These are phyloP conservation scores for Crenichthys baileyi DNA, from an alignment of 2,797 vertebrate species.

Conservation along the genomic window DNA sequence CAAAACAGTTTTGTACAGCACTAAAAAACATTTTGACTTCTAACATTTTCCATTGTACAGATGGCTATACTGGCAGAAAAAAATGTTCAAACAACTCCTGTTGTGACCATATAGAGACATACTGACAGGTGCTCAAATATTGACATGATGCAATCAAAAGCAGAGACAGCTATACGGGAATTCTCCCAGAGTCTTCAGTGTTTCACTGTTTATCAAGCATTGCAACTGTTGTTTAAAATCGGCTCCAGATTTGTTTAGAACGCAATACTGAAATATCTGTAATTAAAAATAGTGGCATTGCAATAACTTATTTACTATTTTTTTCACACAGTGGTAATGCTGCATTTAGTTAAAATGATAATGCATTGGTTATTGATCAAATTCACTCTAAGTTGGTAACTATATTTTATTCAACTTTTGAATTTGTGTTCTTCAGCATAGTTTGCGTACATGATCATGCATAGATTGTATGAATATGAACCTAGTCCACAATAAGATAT, in stretches of 20 bases:
- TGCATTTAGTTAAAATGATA: background rate
- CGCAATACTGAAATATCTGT: background rate
- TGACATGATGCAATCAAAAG: constrained; percentile 18
- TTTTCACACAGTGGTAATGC: background rate
- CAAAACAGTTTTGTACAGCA: constrained; percentile 3
- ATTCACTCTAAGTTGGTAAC: background rate
- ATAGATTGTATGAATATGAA: background rate
- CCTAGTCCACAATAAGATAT: background rate
- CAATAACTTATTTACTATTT: background rate
- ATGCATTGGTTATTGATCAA: background rate
- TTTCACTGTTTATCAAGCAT: background rate
- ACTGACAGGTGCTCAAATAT: constrained; percentile 39
- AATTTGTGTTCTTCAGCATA: background rate
- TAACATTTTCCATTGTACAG: background rate
- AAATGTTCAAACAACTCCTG: constrained; percentile 1
- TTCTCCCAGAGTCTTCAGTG: constrained; percentile 3
- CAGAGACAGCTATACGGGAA: background rate
- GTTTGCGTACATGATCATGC: background rate
- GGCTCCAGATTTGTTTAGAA: background rate
- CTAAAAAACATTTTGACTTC: background rate
- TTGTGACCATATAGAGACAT: background rate
- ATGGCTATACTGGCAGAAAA: background rate
- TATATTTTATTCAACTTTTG: background rate
- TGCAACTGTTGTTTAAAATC: background rate
- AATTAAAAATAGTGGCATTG: background rate